Evolutionary conservation across 2,888 invertebrate species (phyloP).

Genomic region (Epistrophella euchroma): DNA sequence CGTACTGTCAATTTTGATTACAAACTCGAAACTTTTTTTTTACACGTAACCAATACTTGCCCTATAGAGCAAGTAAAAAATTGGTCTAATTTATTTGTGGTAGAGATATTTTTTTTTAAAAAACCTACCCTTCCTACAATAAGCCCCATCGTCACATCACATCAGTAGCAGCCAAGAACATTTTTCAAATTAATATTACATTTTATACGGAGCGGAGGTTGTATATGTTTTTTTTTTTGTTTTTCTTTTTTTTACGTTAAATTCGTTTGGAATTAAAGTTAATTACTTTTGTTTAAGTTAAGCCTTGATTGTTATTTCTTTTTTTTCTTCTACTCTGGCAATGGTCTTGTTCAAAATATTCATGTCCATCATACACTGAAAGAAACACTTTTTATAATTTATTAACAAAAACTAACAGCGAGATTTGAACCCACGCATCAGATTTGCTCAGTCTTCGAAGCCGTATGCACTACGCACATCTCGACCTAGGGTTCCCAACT

Average conservation of each 20-base stretch:
- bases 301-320: neutral
- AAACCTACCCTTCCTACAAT: neutral
- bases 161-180: neutral
- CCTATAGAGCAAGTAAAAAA: no score
- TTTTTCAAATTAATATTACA: neutral
- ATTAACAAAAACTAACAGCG: no score
- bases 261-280: slow-evolving; percentile 2
- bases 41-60: no score
- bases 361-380: no score
- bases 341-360: neutral
- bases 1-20: no score
- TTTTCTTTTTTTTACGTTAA: neutral
- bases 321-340: neutral
- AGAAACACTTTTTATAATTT: neutral
- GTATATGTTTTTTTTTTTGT: neutral
- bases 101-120: neutral
- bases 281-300: neutral
- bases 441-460: no score
- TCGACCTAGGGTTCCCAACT: no score
- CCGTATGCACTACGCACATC: no score
- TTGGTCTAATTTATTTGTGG: neutral
- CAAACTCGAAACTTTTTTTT: no score
- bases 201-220: neutral
- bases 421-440: no score
- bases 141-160: neutral